These are phyloP conservation scores for Salpingus planirostris DNA, from an alignment of 2,888 invertebrate genomes.

Conservation along the genomic window DNA sequence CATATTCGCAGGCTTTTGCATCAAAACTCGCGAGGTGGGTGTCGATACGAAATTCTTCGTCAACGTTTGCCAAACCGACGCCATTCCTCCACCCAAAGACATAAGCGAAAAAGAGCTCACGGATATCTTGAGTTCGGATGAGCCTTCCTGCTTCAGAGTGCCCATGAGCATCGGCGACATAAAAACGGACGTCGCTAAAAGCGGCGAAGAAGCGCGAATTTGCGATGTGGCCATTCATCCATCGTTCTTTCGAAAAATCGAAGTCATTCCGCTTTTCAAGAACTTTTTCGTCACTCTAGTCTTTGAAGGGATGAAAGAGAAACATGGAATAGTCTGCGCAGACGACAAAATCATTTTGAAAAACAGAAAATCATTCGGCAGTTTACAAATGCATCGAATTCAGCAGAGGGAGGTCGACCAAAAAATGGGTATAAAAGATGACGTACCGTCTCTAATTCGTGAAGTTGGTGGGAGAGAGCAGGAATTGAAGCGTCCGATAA, in stretches of 20 bases:
- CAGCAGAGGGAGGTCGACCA: conserved; percentile 57
- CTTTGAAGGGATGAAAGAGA: conserved; percentile 70
- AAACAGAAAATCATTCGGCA: conserved; percentile 67
- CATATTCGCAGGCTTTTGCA: conserved; percentile 58
- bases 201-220: conserved; percentile 59
- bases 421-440: conserved; percentile 28
- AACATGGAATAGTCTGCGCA: conserved; percentile 63
- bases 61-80: conserved; percentile 74
- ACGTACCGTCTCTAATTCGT: conserved; percentile 15
- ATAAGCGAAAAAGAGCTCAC: conserved; percentile 62
- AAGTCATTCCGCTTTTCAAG: conserved; percentile 60
- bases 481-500: conserved; percentile 23
- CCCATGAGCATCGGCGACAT: conserved; percentile 88
- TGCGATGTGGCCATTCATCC: conserved; percentile 81
- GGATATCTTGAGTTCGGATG: conserved; percentile 58
- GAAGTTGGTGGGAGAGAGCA: conserved; percentile 21
- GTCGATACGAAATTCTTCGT: conserved; percentile 68
- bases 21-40: conserved; percentile 61
- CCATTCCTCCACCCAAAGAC: conserved; percentile 65
- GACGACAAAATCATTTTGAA: conserved; percentile 59
- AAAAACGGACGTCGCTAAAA: conserved; percentile 67
- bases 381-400: conserved; percentile 63
- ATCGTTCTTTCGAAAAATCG: conserved; percentile 66
- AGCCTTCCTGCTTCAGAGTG: conserved; percentile 62
- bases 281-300: conserved; percentile 72